These are phyloP conservation scores for Capitella teleta DNA, from an alignment of 1,140 invertebrate genomes.

Conservation along the genomic window DNA sequence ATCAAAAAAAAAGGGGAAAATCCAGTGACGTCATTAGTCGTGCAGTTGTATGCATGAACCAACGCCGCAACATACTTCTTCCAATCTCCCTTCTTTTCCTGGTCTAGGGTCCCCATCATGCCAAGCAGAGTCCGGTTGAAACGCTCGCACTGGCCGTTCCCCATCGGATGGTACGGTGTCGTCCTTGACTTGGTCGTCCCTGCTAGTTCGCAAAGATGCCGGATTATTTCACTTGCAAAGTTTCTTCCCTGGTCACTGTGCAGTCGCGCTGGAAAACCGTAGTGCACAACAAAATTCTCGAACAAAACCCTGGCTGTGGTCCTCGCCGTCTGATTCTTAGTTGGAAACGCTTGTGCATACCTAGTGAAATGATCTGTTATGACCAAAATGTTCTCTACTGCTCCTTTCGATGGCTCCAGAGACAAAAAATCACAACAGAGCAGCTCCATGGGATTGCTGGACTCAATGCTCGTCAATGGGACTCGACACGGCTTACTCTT, in stretches of 20 bases:
- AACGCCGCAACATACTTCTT: conserved; percentile 5
- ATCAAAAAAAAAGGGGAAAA: conserved; percentile 20
- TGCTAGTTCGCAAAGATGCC: conserved; percentile 15
- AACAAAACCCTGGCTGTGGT: conserved; percentile 34
- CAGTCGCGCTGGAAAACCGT: conserved; percentile 34
- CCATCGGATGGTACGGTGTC: conserved; percentile 18
- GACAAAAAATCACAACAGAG: conserved; percentile 1
- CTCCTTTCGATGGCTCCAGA: conserved; percentile 4
- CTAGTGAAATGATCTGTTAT: conserved; percentile 39
- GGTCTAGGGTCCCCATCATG: conserved; percentile 15
- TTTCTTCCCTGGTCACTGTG: conserved; percentile 33
- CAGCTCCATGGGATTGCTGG: neutral
- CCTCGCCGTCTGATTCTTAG: conserved; percentile 34
- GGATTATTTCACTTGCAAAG: conserved; percentile 16
- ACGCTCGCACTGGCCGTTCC: conserved; percentile 20
- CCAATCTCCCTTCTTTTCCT: conserved; percentile 9
- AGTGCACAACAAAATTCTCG: conserved; percentile 28
- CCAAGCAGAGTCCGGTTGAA: conserved; percentile 19
- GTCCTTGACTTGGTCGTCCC: conserved; percentile 14
- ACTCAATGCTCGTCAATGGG: neutral
- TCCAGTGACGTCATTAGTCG: conserved; percentile 15
- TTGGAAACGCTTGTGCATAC: conserved; percentile 31
- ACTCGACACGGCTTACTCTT: neutral
- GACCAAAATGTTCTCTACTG: conserved; percentile 22
- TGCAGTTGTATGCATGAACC: conserved; percentile 14